Base-by-base conservation (phyloP, 2,113 vertebrate genomes). In the Cyprinodon brontotheroides region DNA sequence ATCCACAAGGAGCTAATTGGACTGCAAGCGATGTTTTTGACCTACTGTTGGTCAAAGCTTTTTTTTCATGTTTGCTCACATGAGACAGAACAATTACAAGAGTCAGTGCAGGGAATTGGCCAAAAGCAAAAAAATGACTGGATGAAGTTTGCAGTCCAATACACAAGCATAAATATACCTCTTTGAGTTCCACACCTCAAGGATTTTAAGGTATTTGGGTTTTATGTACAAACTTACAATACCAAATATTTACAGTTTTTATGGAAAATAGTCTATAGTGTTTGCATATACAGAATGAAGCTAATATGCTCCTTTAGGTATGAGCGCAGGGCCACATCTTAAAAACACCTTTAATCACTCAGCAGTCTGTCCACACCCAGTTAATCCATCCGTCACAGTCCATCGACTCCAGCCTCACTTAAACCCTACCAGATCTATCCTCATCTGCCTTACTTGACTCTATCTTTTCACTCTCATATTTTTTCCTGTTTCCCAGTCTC, bases 1-100 rank as follows among this genome's bases (percentile, higher is more conserved):
- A 75, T 69, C 65, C 74, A 78, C 38, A 75, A 64, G n/a, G 71
- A 68, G 48, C 63, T 72, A 75, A 85, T 79, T 67, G 50, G 61
- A 76, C 79, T 62, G 38, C 66, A 75, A 66, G 63, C 53, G 11
- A 78, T 6, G 39, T 61, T 80, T 82, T 70, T 81, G 72, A 70
- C 47, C 41, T 65, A 53, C 53, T 65, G 40, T 40, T 69, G n/a
- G 4, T 77, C 64, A n/a, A 61, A 9, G 22, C 6, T 13, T 72
- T 53, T 29, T 37, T 72, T 81, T 62, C 8, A 22, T 38, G 37
- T 74, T 72, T 78, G n/a, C 14, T 69, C 29, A 71, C 3, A 82
- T 60, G 39, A 47, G 40, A 72, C n/a, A 41, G 4, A 68, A 68
- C 57, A 9, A 53, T 65, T 53, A 43, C 64, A 78, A 45, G 7